A percentile compares a stretch with the other conserved stretches of the same genome.
Evolutionary conservation across 2,113 vertebrate genomes (phyloP).

Genomic region (Gadus macrocephalus): DNA sequence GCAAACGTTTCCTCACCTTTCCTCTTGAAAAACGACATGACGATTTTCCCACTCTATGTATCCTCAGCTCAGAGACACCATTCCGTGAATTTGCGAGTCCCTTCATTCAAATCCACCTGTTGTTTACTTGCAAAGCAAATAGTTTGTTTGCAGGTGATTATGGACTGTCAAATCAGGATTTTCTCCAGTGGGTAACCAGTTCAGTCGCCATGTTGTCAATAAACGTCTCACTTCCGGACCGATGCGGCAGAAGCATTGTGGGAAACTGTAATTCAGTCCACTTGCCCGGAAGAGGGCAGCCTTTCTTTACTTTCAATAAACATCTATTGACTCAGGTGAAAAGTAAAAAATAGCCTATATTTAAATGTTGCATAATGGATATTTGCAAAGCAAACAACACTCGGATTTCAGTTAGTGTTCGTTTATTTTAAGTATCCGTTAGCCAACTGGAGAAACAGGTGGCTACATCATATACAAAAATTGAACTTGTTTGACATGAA

Average conservation of each 20-base stretch:
- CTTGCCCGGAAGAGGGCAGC: slow-evolving; percentile 27
- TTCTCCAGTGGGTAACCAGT: slow-evolving; percentile 59
- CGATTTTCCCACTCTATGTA: slow-evolving; percentile 55
- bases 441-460: too few relatives aligned
- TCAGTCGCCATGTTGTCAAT: slow-evolving; percentile 84
- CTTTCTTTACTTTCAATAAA: too few relatives aligned
- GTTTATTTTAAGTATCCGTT: too few relatives aligned
- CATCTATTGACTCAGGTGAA: too few relatives aligned
- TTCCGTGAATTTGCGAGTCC: slow-evolving; percentile 61
- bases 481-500: too few relatives aligned
- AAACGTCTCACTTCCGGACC: slow-evolving; percentile 81
- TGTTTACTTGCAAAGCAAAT: slow-evolving; percentile 7
- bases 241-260: slow-evolving; percentile 66
- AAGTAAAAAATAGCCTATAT: too few relatives aligned
- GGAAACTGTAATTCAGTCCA: slow-evolving; percentile 52
- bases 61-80: slow-evolving; percentile 70
- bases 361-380: too few relatives aligned
- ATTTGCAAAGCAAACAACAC: too few relatives aligned
- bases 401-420: too few relatives aligned
- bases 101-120: slow-evolving; percentile 74
- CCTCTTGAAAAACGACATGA: slow-evolving; percentile 88
- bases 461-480: too few relatives aligned
- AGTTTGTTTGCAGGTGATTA: slow-evolving; percentile 16
- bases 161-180: slow-evolving; percentile 56
- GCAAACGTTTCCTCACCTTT: slow-evolving; percentile 76